Percentiles rank a stretch among this genome's conserved stretches.
Conservation (phyloP, 1,140 invertebrate genomes). For the Orussus abietinus region DNA sequence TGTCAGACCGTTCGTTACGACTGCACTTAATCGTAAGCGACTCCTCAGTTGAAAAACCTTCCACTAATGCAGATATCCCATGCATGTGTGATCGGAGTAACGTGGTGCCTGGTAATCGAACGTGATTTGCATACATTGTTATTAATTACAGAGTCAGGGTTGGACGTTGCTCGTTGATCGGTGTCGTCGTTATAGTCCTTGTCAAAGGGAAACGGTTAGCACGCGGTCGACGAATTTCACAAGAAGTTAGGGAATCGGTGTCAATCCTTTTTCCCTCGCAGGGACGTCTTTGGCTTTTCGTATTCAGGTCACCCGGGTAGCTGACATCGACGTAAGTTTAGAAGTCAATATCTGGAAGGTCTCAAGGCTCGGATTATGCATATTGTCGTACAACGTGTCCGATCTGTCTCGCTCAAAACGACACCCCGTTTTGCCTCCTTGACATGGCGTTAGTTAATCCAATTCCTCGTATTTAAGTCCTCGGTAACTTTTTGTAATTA, state of each 20-base stretch:
- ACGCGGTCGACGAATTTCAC: too few species aligned
- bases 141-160: background rate
- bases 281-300: too few species aligned
- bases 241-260: too few species aligned
- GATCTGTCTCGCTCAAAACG: too few species aligned
- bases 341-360: too few species aligned
- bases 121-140: background rate
- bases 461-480: constrained; percentile 16
- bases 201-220: too few species aligned
- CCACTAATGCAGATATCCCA: background rate
- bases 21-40: background rate
- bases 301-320: too few species aligned
- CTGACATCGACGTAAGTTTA: too few species aligned
- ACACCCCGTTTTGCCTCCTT: too few species aligned
- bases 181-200: background rate
- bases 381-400: too few species aligned
- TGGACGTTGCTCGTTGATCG: background rate
- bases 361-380: too few species aligned
- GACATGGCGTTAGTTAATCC: constrained; percentile 6
- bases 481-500: constrained; percentile 19
- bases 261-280: too few species aligned
- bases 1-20: background rate
- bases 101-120: background rate
- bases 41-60: background rate
- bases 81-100: background rate